Base-by-base conservation (phyloP, 2,888 invertebrate species). In the Sphaerophoria taeniata region DNA sequence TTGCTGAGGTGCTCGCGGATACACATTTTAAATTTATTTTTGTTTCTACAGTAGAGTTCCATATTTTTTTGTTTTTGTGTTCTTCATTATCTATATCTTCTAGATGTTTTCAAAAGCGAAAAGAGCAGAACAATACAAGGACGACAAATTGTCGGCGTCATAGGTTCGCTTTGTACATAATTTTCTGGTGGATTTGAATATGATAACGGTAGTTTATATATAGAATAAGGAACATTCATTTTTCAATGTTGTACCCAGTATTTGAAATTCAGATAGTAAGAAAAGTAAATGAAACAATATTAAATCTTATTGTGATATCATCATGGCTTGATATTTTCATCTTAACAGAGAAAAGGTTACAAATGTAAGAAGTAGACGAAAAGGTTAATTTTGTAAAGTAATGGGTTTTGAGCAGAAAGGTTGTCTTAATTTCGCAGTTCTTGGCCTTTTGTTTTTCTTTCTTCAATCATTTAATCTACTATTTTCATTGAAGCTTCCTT, bases 131-230 rank as follows among this genome's bases (percentile, higher is more conserved):
- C 24, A 72, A 67, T 43, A 67, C 53, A 33, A 67, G 14, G 39
- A 76, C 76, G 81, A 81, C 81, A 60, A 67, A 53, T 76, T 33
- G 81, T 71, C 76, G 69, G 31, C 60, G 69, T 55, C 39, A 65
- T 51, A 45, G 67, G 60, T 81, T 60, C 60, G n/a, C 43, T 60
- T 60, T 43, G 24, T 24, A 60, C 43, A 60, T 60, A 43, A 60
- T 60, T 60, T 43, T 43, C 43, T 60, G 12, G 60, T 24, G 39
- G 43, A 60, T 60, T 60, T 60, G 60, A 60, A 60, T 60, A 60
- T 43, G 24, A 60, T 60, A 60, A 60, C 43, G 39, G 39, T 49
- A 3, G 24, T 24, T 24, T 5, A 3, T 60, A 12, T 12, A 60
- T 60, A 60, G 43, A 60, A 60, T 43, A 60, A 24, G 12, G 60